Conservation (phyloP, 1,140 invertebrate species). For the Metopolophium dirhodum region DNA sequence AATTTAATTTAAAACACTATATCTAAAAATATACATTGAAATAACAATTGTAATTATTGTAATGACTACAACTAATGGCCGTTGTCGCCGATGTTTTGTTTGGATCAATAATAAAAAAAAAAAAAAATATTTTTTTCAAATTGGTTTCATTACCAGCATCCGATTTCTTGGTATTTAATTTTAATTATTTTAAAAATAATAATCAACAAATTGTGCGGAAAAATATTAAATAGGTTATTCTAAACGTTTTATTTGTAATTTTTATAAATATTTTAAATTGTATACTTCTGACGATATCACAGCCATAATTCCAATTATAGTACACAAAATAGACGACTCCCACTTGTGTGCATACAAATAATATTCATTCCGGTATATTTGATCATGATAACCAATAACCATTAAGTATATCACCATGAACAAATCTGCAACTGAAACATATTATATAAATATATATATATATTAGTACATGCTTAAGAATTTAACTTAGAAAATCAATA, state of each 20-base stretch:
- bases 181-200: neutral
- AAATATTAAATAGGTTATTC: neutral
- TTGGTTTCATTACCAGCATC: neutral
- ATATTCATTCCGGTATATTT: conserved; percentile 71
- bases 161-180: neutral
- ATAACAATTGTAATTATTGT: no score
- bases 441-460: neutral
- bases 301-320: neutral
- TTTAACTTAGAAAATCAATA: neutral
- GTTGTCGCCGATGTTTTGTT: no score
- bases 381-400: conserved; percentile 74
- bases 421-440: conserved; percentile 72
- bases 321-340: conserved; percentile 65
- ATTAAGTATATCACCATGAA: conserved; percentile 81
- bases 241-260: neutral
- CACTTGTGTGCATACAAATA: conserved; percentile 70
- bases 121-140: neutral
- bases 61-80: no score
- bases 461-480: neutral
- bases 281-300: conserved; percentile 61
- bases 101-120: no score
- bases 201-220: neutral
- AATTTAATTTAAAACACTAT: no score
- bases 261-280: conserved; percentile 21
- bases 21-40: no score